Evolutionary conservation across 2,888 invertebrate genomes (phyloP), one percentile per base, ranked within the genome.

Genomic region (Idaea biselata): DNA sequence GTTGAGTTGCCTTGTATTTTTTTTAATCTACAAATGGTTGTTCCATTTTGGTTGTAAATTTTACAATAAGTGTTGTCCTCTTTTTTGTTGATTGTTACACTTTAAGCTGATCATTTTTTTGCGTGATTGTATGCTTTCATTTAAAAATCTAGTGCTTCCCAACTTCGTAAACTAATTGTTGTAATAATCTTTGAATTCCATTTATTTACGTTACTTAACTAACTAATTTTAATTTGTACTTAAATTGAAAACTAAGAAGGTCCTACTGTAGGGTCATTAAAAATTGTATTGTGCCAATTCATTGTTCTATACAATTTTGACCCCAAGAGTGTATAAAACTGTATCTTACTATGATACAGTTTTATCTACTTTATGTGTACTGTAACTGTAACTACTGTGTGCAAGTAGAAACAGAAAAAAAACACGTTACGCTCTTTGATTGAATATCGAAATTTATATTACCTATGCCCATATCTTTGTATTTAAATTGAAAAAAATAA

Each of bases 201-300:
- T 16, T 55, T 17, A 55, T 55, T 55, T 25, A 1, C 5, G 25
- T 25, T 25, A 25, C 25, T 5, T 44, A 44, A 11, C 44, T 44
- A 14, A 8, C 14, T 44, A 3, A 59, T 17, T 18, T 55, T 11
- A 57, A 55, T n/a, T n/a, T 55, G 25, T 25, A 1, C 5, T 55
- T 55, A 16, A 18, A 57, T 2, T 57, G 2, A 25, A 57, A 57
- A 57, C 44, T 44, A 44, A 44, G 44, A 25, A 25, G 25, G 25
- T 25, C 25, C 3, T 44, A 11, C 44, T 54, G 17, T 18, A 44
- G 25, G 31, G 11, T n/a, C 61, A 61, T 64, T 33, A 60, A 60
- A 74, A 78, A 78, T 78, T 83, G 77, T 82, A 78, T 80, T 76
- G 74, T 78, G 80, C 77, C 79, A 82, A 81, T 73, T 59, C 65